Evolutionary conservation across 2,888 invertebrate species (phyloP).

Genomic region (Reticulitermes lucifugus): DNA sequence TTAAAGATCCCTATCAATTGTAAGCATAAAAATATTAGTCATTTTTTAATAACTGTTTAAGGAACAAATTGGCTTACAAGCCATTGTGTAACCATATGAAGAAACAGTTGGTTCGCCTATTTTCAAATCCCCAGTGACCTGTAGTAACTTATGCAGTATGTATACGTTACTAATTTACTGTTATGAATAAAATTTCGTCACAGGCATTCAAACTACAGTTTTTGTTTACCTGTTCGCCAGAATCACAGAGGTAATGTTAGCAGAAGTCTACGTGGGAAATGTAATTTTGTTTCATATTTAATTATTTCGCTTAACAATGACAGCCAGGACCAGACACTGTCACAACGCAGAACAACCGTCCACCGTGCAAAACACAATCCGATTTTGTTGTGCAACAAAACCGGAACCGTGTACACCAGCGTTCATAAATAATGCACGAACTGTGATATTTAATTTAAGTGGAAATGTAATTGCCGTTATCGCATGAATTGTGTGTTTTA

Average conservation of each 20-base stretch:
- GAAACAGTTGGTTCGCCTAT: too few relatives aligned
- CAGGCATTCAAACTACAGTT: background rate
- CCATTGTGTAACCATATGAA: too few relatives aligned
- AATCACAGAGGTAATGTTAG: background rate
- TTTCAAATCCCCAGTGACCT: too few relatives aligned
- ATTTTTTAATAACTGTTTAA: too few relatives aligned
- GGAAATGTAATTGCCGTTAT: background rate
- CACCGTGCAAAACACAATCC: background rate
- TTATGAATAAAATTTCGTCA: background rate
- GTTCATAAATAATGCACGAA: background rate
- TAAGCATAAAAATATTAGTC: too few relatives aligned
- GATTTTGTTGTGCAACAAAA: background rate
- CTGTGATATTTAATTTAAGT: background rate
- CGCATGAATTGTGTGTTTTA: background rate
- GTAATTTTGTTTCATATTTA: conserved; percentile 7
- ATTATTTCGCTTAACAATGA: background rate
- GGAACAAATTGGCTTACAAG: too few relatives aligned
- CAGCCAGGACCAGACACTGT: background rate
- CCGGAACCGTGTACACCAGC: background rate
- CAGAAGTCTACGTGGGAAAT: background rate
- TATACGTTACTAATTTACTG: background rate
- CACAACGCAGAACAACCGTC: background rate
- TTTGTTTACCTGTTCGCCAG: background rate
- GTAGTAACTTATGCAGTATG: too few relatives aligned
- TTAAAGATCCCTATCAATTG: too few relatives aligned